Conservation (phyloP, 2,888 invertebrate species). For the Notocelia uddmanniana region DNA sequence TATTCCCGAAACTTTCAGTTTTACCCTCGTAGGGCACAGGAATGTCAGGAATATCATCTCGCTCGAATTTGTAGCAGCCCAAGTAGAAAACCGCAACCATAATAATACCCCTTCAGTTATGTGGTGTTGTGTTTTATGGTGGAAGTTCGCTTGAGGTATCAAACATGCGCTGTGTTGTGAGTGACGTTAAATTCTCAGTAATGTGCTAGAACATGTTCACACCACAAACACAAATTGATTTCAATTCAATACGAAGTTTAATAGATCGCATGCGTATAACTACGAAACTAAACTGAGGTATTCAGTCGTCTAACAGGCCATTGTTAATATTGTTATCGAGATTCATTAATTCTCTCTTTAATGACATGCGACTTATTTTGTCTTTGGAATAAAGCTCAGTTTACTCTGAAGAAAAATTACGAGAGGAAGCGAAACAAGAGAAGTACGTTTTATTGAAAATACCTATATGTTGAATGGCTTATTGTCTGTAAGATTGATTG, state of each 20-base stretch:
- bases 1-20: too few relatives aligned
- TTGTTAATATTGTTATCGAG: constrained; percentile 29
- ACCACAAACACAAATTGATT: neutral
- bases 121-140: too few relatives aligned
- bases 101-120: too few relatives aligned
- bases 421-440: neutral
- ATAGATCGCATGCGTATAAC: neutral
- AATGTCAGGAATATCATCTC: too few relatives aligned
- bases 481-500: neutral
- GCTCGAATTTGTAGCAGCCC: too few relatives aligned
- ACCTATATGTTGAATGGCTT: neutral
- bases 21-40: too few relatives aligned
- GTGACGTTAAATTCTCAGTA: neutral
- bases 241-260: neutral
- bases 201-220: neutral
- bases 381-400: neutral
- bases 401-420: neutral
- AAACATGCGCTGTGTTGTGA: neutral
- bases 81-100: too few relatives aligned
- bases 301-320: neutral
- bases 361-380: neutral
- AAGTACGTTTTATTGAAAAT: neutral
- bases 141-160: too few relatives aligned
- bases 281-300: constrained; percentile 18
- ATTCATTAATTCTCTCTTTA: constrained; percentile 10